phyloP scores from a whole-genome alignment of 2,797 vertebrate genomes.

The Enteromius fasciolatus region DNA sequence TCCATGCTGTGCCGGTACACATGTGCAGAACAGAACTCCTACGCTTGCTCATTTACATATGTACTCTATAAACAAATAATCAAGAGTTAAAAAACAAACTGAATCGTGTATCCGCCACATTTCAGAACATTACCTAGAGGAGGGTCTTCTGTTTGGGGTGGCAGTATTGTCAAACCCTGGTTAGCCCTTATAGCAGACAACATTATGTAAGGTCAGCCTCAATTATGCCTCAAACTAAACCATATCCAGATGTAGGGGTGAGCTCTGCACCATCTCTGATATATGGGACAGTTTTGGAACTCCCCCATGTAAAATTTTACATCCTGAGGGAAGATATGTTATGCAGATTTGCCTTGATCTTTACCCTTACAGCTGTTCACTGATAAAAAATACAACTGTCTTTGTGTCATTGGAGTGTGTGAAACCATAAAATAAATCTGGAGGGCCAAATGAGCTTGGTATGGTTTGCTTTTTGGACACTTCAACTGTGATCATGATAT shows the following conservation, averaged over 20 bases:
- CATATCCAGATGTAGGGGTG: constrained; percentile 26
- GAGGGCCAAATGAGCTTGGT: background rate
- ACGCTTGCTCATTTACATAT: constrained; percentile 23
- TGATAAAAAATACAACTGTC: constrained; percentile 5
- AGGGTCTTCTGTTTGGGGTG: background rate
- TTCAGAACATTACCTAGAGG: background rate
- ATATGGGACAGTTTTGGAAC: background rate
- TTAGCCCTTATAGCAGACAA: constrained; percentile 23
- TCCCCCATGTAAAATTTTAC: background rate
- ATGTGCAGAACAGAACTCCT: constrained; percentile 35
- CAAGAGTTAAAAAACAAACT: background rate
- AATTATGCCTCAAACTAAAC: constrained; percentile 13
- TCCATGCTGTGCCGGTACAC: constrained; percentile 51
- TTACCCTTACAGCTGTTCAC: constrained; percentile 30
- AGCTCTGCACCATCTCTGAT: background rate
- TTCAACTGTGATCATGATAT: background rate
- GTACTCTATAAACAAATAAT: constrained; percentile 32
- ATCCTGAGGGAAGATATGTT: constrained; percentile 50
- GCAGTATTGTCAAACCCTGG: constrained; percentile 6
- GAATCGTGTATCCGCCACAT: background rate
- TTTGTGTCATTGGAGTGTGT: background rate
- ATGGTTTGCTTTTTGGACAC: background rate
- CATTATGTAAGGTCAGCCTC: constrained; percentile 11
- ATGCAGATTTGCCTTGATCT: constrained; percentile 40
- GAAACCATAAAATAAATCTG: background rate